Conservation (phyloP, 1,140 invertebrate genomes). For the Andrena cerasifolii region DNA sequence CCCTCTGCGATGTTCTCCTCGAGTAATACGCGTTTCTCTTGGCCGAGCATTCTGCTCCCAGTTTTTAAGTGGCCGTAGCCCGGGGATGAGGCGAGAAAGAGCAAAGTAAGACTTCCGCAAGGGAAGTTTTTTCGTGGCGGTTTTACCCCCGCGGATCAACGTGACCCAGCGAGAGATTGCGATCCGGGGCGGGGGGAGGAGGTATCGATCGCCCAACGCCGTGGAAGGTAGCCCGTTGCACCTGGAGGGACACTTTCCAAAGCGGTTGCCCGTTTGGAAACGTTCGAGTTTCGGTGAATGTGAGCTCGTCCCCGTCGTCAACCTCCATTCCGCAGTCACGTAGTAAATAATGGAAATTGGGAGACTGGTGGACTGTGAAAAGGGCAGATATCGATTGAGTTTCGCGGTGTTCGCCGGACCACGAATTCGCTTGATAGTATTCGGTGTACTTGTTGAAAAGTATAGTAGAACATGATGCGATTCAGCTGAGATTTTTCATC, state of each 20-base stretch:
- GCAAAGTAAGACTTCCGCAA: conserved; percentile 11
- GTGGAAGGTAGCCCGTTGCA: neutral
- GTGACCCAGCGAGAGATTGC: conserved; percentile 32
- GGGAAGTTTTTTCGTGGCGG: conserved; percentile 28
- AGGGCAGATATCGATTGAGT: neutral
- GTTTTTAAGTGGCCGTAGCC: conserved; percentile 48
- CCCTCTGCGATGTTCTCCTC: conserved; percentile 14
- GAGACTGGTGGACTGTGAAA: neutral
- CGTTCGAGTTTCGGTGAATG: neutral
- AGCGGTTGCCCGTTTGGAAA: conserved; percentile 7
- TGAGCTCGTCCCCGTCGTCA: neutral
- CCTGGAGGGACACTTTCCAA: neutral
- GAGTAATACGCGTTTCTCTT: conserved; percentile 29
- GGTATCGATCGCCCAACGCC: conserved; percentile 25
- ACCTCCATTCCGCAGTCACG: neutral
- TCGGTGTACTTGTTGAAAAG: neutral
- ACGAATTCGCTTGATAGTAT: conserved; percentile 17
- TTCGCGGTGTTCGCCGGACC: neutral
- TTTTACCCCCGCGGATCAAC: conserved; percentile 55
- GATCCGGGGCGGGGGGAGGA: no score
- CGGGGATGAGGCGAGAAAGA: conserved; percentile 30
- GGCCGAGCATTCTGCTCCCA: neutral
- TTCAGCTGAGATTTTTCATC: no score
- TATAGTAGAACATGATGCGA: no score
- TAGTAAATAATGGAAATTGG: conserved; percentile 27